Conservation (phyloP, 2,888 invertebrate species). For the Apamea crenata region DNA sequence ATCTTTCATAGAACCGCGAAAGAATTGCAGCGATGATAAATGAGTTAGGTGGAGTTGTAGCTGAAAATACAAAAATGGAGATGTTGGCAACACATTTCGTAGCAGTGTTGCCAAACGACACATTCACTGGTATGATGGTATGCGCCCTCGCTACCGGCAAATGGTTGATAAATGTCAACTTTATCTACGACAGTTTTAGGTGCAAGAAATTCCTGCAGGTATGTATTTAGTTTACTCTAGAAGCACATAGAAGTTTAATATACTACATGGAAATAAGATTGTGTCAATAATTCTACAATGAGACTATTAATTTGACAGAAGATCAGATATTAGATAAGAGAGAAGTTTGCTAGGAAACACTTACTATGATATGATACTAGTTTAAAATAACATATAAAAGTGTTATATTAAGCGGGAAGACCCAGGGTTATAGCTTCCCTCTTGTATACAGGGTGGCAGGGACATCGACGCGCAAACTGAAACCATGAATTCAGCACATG, state of each 20-base stretch:
- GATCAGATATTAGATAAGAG: not conserved
- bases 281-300: not conserved
- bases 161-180: slow-evolving; percentile 85
- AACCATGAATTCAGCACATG: too few relatives aligned
- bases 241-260: not conserved
- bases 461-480: too few relatives aligned
- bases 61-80: slow-evolving; percentile 88
- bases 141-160: slow-evolving; percentile 87
- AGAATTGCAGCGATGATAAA: slow-evolving; percentile 85
- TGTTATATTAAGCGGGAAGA: too few relatives aligned
- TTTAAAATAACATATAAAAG: not conserved
- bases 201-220: slow-evolving; percentile 87
- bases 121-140: slow-evolving; percentile 88
- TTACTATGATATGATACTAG: too few relatives aligned
- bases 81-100: slow-evolving; percentile 88
- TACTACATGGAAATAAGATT: not conserved
- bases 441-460: too few relatives aligned
- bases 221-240: slow-evolving; percentile 41
- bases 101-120: slow-evolving; percentile 84
- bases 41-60: slow-evolving; percentile 86
- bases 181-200: slow-evolving; percentile 86
- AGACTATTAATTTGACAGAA: not conserved
- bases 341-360: not conserved
- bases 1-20: slow-evolving; percentile 80
- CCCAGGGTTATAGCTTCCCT: too few relatives aligned